phyloP scores from a whole-genome alignment of 2,888 invertebrate genomes.

The Ochropleura plecta region DNA sequence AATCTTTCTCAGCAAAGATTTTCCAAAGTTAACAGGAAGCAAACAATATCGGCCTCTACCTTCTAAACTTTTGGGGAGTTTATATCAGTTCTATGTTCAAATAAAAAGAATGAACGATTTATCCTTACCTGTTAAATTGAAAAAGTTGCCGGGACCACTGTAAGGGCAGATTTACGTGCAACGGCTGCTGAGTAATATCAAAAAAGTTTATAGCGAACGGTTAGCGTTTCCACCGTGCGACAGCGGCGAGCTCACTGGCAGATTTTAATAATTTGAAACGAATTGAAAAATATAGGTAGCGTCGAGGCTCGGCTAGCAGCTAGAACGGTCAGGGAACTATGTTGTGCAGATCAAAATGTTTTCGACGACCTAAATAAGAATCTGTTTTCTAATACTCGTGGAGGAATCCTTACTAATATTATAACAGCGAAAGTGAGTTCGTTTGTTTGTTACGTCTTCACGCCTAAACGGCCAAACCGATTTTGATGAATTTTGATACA shows the following conservation, averaged over 20 bases:
- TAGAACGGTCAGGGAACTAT: conserved; percentile 22
- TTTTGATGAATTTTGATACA: too few species aligned
- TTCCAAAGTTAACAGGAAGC: conserved; percentile 81
- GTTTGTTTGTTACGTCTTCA: too few species aligned
- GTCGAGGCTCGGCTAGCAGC: conserved; percentile 15
- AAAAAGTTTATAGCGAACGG: conserved; percentile 88
- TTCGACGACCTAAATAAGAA: not conserved
- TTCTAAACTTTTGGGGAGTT: conserved; percentile 84
- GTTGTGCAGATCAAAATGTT: conserved; percentile 26
- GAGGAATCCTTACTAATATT: not conserved
- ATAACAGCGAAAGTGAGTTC: too few species aligned
- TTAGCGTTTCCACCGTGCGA: conserved; percentile 74
- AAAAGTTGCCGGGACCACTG: conserved; percentile 89
- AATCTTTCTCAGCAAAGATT: conserved; percentile 77
- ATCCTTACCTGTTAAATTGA: conserved; percentile 91
- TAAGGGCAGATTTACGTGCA: conserved; percentile 89
- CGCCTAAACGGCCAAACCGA: too few species aligned
- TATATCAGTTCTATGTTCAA: conserved; percentile 89
- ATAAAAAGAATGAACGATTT: conserved; percentile 90
- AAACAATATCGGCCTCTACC: conserved; percentile 81
- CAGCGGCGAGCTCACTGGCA: conserved; percentile 67
- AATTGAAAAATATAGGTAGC: conserved; percentile 76
- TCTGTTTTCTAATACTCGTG: not conserved
- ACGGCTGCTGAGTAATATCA: conserved; percentile 88
- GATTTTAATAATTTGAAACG: conserved; percentile 85